A percentile compares a stretch with the other conserved stretches of the same genome.
Conservation (phyloP, 2,888 invertebrate genomes). For the Bhutanitis thaidina region DNA sequence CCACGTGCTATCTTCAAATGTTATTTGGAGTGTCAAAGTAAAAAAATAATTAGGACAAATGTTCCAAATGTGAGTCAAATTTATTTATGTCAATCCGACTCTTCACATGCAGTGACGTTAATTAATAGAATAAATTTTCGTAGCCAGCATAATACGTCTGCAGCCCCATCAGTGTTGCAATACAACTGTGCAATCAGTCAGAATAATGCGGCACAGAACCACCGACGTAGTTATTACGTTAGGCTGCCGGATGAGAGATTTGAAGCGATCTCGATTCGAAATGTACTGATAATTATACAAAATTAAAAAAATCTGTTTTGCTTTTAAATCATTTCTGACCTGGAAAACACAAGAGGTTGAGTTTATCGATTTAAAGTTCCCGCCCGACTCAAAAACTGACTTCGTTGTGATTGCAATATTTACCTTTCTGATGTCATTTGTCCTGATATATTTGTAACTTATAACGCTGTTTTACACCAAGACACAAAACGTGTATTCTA, state of each 20-base stretch:
- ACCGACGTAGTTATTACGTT: slow-evolving; percentile 46
- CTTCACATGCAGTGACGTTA: not conserved
- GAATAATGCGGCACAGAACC: slow-evolving; percentile 54
- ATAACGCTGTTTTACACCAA: too few species aligned
- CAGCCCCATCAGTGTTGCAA: slow-evolving; percentile 29
- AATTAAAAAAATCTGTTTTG: not conserved
- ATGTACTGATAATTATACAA: not conserved
- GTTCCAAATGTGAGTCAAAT: too few species aligned
- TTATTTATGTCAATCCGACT: too few species aligned
- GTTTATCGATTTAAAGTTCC: not conserved
- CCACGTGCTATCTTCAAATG: too few species aligned
- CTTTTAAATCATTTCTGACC: not conserved
- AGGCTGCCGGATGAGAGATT: slow-evolving; percentile 22
- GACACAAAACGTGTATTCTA: too few species aligned
- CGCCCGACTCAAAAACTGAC: not conserved
- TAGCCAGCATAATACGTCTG: slow-evolving; percentile 5
- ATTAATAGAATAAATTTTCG: not conserved
- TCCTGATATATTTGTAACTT: too few species aligned
- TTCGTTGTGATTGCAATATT: too few species aligned
- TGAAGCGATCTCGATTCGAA: slow-evolving; percentile 2
- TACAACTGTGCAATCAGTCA: slow-evolving; percentile 57
- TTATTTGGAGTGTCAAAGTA: too few species aligned
- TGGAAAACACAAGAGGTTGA: not conserved
- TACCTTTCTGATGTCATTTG: too few species aligned
- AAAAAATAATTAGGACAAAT: too few species aligned